Percentiles rank a stretch among this genome's conserved stretches.
These are phyloP conservation scores for Sebastes fasciatus DNA, from an alignment of 2,113 vertebrate genomes.

Conservation along the genomic window DNA sequence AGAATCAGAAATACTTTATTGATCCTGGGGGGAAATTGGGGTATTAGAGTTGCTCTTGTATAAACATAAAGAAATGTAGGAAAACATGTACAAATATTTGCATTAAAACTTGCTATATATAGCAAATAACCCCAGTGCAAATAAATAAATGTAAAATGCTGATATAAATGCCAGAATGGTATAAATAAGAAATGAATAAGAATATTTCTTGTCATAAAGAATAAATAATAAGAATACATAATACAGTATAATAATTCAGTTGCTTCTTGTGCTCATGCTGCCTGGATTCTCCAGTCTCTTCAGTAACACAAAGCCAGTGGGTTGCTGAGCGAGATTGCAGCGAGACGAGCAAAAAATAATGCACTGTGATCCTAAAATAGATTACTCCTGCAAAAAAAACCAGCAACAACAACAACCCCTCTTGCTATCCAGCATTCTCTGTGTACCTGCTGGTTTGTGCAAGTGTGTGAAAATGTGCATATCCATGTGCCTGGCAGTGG, in stretches of 20 bases:
- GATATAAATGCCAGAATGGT: too few species aligned
- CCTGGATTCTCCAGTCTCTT: slow-evolving; percentile 14
- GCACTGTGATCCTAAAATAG: slow-evolving; percentile 67
- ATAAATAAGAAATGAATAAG: too few species aligned
- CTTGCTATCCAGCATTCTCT: slow-evolving; percentile 16
- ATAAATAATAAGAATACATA: slow-evolving; percentile 10
- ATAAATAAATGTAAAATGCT: too few species aligned
- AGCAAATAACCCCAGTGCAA: too few species aligned
- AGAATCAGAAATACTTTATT: too few species aligned
- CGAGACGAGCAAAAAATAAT: slow-evolving; percentile 55
- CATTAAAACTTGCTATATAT: too few species aligned
- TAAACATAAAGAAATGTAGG: too few species aligned
- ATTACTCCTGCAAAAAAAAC: slow-evolving; percentile 59
- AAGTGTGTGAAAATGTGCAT: slow-evolving; percentile 36
- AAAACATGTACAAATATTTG: too few species aligned
- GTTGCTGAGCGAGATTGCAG: slow-evolving; percentile 44
- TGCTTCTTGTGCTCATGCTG: slow-evolving; percentile 2
- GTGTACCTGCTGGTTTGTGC: slow-evolving; percentile 27
- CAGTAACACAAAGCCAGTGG: slow-evolving; percentile 43
- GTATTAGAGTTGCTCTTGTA: too few species aligned
- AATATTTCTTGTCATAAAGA: too few species aligned
- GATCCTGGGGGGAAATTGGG: too few species aligned
- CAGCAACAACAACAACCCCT: slow-evolving; percentile 43
- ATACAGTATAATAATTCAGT: slow-evolving; percentile 2
- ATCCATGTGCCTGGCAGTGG: slow-evolving; percentile 38